Evolutionary conservation across 2,888 invertebrate genomes (phyloP).

Genomic region (Hyposoter didymator): DNA sequence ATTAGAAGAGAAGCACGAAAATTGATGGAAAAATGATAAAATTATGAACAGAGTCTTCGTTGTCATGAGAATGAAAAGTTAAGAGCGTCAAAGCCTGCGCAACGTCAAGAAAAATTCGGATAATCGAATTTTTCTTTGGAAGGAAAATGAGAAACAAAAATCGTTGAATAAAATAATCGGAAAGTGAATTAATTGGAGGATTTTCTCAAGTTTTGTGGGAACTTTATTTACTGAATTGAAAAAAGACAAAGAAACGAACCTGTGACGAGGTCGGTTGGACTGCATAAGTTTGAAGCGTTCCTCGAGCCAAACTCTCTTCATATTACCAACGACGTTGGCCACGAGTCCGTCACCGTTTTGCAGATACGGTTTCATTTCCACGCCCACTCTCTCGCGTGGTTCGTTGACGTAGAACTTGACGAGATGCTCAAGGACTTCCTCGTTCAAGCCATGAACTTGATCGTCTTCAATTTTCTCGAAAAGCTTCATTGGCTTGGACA

Average conservation of each 20-base stretch:
- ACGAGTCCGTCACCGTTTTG: constrained; percentile 86
- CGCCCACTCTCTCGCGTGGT: constrained; percentile 87
- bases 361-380: constrained; percentile 91
- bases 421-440: constrained; percentile 90
- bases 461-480: constrained; percentile 90
- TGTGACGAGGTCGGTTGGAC: constrained; percentile 88
- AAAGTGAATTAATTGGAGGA: not conserved
- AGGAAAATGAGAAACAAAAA: not conserved
- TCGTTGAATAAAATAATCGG: not conserved
- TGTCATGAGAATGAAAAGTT: not conserved
- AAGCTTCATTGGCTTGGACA: constrained; percentile 89
- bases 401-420: constrained; percentile 90
- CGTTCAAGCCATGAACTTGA: constrained; percentile 92
- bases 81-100: not conserved
- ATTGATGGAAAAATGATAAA: not conserved
- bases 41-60: no score
- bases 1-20: constrained; percentile 20
- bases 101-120: not conserved
- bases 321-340: constrained; percentile 89
- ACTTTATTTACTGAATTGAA: not conserved
- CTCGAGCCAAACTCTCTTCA: constrained; percentile 90
- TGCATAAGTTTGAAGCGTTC: constrained; percentile 88
- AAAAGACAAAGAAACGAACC: constrained; percentile 69
- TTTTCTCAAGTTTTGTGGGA: not conserved
- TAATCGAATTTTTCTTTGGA: not conserved